A percentile compares a stretch with the other conserved stretches of the same genome.
Evolutionary conservation across 2,888 invertebrate genomes (phyloP).

Genomic region (Orthonevra nobilis): DNA sequence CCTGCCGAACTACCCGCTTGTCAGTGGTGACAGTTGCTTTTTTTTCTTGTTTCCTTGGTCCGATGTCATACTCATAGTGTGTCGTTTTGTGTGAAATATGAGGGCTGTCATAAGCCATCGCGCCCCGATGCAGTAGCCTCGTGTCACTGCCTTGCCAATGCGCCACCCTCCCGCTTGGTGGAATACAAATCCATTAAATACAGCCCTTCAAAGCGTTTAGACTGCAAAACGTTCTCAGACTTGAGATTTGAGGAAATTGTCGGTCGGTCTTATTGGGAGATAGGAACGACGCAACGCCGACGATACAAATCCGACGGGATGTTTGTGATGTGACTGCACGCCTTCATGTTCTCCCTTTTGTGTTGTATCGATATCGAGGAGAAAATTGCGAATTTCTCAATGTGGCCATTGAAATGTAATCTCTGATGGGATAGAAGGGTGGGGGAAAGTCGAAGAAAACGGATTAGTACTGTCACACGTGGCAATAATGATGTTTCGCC

Average conservation of each 20-base stretch:
- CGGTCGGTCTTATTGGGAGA: slow-evolving; percentile 1
- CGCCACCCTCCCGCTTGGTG: slow-evolving; percentile 2
- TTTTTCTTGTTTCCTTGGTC: slow-evolving; percentile 22
- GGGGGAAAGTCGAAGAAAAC: slow-evolving; percentile 33
- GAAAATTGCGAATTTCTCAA: slow-evolving; percentile 30
- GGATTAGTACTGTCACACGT: slow-evolving; percentile 71
- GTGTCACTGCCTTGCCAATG: too few species aligned
- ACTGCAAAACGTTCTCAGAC: not conserved
- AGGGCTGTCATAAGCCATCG: slow-evolving; percentile 67
- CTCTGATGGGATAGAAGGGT: not conserved
- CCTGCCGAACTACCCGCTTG: slow-evolving; percentile 40
- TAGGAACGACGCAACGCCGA: slow-evolving; percentile 7
- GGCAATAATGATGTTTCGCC: slow-evolving; percentile 70
- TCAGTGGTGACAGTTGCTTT: slow-evolving; percentile 49
- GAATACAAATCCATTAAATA: slow-evolving; percentile 6
- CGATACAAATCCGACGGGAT: slow-evolving; percentile 21
- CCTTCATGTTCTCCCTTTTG: slow-evolving; percentile 17
- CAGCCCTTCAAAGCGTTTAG: not conserved
- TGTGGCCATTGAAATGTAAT: slow-evolving; percentile 53
- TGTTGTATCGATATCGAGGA: not conserved
- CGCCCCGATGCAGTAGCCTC: slow-evolving; percentile 39
- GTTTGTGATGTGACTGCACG: slow-evolving; percentile 22
- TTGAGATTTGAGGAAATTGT: slow-evolving; percentile 6
- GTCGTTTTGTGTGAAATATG: slow-evolving; percentile 45
- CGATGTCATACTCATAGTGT: slow-evolving; percentile 45